A percentile compares a stretch with the other conserved stretches of the same genome.
These are phyloP conservation scores for Pica pica DNA, from an alignment of 2,113 vertebrate species.

Conservation along the genomic window DNA sequence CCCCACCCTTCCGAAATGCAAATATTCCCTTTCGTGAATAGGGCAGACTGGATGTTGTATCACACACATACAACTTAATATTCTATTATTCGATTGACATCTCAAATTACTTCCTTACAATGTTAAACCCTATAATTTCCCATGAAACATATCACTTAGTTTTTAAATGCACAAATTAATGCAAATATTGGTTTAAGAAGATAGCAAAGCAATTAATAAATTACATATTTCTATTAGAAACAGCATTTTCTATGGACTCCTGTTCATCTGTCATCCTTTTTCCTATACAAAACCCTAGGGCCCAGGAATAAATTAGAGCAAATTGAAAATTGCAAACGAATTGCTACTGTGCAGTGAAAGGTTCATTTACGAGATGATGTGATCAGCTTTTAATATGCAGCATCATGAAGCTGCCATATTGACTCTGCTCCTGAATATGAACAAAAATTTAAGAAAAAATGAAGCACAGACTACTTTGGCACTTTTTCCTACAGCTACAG, in stretches of 20 bases:
- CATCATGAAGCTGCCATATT: conserved; percentile 52
- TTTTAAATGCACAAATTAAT: not conserved
- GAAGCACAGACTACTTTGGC: not conserved
- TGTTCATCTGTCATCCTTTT: not conserved
- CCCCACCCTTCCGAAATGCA: not conserved
- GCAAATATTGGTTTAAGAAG: conserved; percentile 42
- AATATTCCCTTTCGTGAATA: not conserved
- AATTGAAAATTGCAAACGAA: conserved; percentile 27
- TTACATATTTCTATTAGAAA: conserved; percentile 26
- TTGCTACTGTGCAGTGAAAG: conserved; percentile 20
- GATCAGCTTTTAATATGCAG: conserved; percentile 50
- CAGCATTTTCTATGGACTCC: not conserved
- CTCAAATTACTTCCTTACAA: not conserved
- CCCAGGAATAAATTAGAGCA: conserved; percentile 52
- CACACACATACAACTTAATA: not conserved
- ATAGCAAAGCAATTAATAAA: conserved; percentile 37
- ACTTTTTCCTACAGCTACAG: not conserved
- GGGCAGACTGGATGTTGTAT: not conserved
- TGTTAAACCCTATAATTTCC: not conserved
- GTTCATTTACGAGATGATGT: conserved; percentile 21
- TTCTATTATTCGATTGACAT: not conserved
- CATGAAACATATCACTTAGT: not conserved
- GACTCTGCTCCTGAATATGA: conserved; percentile 33
- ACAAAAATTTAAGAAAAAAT: conserved; percentile 2
- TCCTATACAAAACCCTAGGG: not conserved